Evolutionary conservation across 2,113 vertebrate genomes (phyloP).

Genomic region (Varanus salvator): DNA sequence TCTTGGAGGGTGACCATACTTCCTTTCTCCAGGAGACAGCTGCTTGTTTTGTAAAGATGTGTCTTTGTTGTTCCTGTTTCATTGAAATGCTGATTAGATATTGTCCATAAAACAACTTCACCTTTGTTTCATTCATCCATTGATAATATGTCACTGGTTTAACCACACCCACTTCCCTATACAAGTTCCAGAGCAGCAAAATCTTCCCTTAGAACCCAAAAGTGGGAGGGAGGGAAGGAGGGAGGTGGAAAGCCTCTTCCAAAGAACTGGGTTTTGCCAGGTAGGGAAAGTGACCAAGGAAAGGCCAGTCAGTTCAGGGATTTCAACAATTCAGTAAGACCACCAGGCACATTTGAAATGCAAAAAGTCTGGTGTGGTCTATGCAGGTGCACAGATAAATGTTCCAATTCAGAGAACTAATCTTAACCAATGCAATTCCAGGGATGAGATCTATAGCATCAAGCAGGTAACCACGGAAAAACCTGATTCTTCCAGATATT

Average conservation of each 20-base stretch:
- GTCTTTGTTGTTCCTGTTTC: not conserved
- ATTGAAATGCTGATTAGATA: not conserved
- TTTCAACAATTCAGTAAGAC: not conserved
- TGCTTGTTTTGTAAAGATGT: not conserved
- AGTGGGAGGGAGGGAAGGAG: too few species aligned
- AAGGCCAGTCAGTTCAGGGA: not conserved
- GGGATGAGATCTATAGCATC: not conserved
- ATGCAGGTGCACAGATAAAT: not conserved
- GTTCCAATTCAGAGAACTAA: not conserved
- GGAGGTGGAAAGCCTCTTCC: too few species aligned
- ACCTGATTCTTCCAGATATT: not conserved
- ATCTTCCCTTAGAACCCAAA: not conserved
- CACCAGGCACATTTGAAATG: not conserved
- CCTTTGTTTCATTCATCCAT: not conserved
- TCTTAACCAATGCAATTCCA: not conserved
- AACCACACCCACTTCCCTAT: too few species aligned
- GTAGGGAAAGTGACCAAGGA: not conserved
- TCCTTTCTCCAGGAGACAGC: not conserved
- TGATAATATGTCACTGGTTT: not conserved
- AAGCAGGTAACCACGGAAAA: not conserved
- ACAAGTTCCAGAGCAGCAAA: not conserved
- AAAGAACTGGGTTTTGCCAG: not conserved
- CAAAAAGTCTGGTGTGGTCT: not conserved
- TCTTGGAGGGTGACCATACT: not conserved
- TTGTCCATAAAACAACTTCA: not conserved